Evolutionary conservation across 30 jellyfish, hydroid and myxozoan genomes (phyloP).

Genomic region (Pelagia noctiluca): DNA sequence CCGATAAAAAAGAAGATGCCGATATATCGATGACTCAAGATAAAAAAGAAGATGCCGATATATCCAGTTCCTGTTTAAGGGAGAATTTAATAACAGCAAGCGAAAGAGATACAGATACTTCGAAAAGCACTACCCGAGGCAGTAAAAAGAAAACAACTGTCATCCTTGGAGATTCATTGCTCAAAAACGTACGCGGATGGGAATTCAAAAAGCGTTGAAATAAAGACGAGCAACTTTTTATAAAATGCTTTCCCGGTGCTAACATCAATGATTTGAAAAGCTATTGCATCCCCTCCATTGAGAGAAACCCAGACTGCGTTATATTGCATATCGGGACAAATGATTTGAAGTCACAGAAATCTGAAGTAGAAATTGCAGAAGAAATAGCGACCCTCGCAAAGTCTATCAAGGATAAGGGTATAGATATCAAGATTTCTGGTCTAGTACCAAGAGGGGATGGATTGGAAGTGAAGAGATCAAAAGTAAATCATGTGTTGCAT

Average conservation of each 20-base stretch:
- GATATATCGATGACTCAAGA: no score
- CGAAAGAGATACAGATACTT: background rate
- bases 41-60: background rate
- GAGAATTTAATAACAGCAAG: slow-evolving; percentile 2
- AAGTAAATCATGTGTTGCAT: background rate
- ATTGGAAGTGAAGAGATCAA: background rate
- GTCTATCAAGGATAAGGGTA: background rate
- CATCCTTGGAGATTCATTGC: slow-evolving; percentile 21
- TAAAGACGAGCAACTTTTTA: background rate
- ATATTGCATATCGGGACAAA: background rate
- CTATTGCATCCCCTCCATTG: slow-evolving; percentile 14
- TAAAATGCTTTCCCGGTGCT: slow-evolving; percentile 27
- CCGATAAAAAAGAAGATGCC: no score
- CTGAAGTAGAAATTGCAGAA: slow-evolving; percentile 1
- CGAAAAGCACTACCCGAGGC: background rate
- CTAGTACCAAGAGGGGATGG: slow-evolving; percentile 5
- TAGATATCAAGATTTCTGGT: background rate
- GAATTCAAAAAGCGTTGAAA: background rate
- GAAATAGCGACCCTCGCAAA: background rate
- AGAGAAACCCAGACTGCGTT: slow-evolving; percentile 5
- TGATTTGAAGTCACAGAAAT: background rate
- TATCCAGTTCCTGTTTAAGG: background rate
- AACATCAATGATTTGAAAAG: background rate
- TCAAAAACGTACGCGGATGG: slow-evolving; percentile 23
- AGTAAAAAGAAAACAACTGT: background rate